A percentile compares a stretch with the other conserved stretches of the same genome.
Evolutionary conservation across 2,888 invertebrate genomes (phyloP).

Genomic region (Tortricodes alternella): DNA sequence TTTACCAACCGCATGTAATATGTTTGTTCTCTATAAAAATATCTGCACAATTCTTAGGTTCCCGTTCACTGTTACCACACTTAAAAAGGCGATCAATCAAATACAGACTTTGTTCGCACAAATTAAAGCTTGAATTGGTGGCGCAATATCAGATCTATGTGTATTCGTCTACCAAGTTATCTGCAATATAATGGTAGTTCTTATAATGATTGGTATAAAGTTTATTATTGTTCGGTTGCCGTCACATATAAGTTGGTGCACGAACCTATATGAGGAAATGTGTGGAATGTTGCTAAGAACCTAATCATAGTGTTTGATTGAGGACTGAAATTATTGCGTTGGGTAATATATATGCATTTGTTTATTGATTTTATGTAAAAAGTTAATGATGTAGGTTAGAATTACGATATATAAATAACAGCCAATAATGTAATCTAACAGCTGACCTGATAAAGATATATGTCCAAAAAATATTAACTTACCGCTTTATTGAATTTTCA

Average conservation of each 20-base stretch:
- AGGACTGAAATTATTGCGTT: conserved; percentile 13
- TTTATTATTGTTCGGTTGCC: too few species aligned
- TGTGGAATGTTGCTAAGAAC: conserved; percentile 25
- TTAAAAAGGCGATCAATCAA: conserved; percentile 17
- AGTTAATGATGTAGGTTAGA: background rate
- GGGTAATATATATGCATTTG: conserved; percentile 10
- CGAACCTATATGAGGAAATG: conserved; percentile 17
- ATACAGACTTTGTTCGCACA: conserved; percentile 11
- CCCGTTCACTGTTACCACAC: conserved; percentile 28
- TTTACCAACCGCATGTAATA: conserved; percentile 11
- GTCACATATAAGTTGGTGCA: too few species aligned
- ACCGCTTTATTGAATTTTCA: too few species aligned
- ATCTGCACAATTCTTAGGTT: conserved; percentile 14
- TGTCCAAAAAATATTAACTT: too few species aligned
- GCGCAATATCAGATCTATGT: background rate
- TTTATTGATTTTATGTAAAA: background rate
- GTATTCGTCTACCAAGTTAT: too few species aligned
- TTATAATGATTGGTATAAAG: background rate
- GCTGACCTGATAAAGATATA: too few species aligned
- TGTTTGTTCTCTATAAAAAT: conserved; percentile 11
- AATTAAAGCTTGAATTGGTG: conserved; percentile 3
- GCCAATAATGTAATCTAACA: too few species aligned
- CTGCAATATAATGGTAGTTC: too few species aligned
- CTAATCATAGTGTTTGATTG: conserved; percentile 26
- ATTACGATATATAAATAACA: background rate